A percentile compares a stretch with the other conserved stretches of the same genome.
Conservation (phyloP, 2,797 vertebrate genomes). For the Erethizon dorsatum region DNA sequence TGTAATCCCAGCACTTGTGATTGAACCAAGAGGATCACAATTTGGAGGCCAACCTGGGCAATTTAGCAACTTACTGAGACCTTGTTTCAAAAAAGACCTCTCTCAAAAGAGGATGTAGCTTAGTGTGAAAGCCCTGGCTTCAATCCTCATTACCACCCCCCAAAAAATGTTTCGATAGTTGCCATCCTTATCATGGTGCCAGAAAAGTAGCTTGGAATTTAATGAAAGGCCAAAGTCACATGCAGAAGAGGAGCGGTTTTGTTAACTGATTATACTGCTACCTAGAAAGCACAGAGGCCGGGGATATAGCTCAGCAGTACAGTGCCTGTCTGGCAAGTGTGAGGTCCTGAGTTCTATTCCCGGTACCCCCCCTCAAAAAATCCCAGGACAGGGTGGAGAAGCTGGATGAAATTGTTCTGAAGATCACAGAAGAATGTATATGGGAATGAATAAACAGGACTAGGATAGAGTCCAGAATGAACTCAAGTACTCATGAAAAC, state of each 20-base stretch:
- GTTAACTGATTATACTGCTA: neutral
- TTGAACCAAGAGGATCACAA: neutral
- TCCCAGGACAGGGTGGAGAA: neutral
- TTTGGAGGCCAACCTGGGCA: neutral
- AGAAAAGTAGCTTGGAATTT: neutral
- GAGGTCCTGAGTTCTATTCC: too few species aligned
- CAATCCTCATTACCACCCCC: neutral
- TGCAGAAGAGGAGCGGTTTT: neutral
- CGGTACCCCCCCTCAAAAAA: too few species aligned
- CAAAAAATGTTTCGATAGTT: neutral
- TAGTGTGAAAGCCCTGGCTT: neutral
- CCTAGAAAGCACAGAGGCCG: neutral
- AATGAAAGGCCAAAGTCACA: neutral
- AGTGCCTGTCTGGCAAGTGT: too few species aligned
- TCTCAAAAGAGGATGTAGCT: neutral
- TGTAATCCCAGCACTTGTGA: neutral
- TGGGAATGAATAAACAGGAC: conserved; percentile 1
- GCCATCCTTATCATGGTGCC: neutral
- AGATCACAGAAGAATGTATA: neutral
- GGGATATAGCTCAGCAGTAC: too few species aligned
- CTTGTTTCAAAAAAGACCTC: neutral
- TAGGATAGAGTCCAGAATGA: neutral
- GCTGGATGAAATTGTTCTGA: neutral
- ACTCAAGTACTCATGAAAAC: neutral
- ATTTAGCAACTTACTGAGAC: neutral